Evolutionary conservation across 2,888 invertebrate species (phyloP).

Genomic region (Ectemnius lituratus): DNA sequence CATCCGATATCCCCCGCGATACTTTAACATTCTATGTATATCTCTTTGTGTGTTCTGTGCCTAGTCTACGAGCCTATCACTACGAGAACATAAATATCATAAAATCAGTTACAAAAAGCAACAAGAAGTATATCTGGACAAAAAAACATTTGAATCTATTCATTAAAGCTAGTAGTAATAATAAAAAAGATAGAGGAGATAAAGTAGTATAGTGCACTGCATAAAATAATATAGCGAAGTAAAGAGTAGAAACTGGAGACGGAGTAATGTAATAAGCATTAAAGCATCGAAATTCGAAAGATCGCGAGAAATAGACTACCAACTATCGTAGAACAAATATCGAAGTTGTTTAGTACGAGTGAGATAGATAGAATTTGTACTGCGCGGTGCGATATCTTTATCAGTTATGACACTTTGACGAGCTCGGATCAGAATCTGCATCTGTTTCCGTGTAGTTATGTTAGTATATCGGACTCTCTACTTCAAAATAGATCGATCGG

Average conservation of each 20-base stretch:
- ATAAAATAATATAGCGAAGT: too few relatives aligned
- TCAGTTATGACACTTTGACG: slow-evolving; percentile 9
- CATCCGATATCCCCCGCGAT: background rate
- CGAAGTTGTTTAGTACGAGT: slow-evolving; percentile 15
- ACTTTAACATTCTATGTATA: too few relatives aligned
- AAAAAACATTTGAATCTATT: background rate
- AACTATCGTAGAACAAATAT: slow-evolving; percentile 3
- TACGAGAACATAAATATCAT: background rate
- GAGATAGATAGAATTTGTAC: slow-evolving; percentile 34
- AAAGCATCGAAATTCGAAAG: too few relatives aligned
- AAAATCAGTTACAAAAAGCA: background rate
- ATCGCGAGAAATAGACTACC: too few relatives aligned
- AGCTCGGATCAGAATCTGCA: background rate
- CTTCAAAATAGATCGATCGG: background rate
- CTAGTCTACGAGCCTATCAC: slow-evolving; percentile 1
- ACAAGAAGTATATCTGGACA: background rate
- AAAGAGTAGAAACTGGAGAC: too few relatives aligned
- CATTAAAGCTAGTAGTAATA: too few relatives aligned
- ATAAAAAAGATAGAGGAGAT: too few relatives aligned
- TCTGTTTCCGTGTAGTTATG: background rate
- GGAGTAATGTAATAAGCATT: too few relatives aligned
- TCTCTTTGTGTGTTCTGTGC: too few relatives aligned
- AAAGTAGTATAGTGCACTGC: too few relatives aligned
- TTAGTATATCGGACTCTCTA: background rate
- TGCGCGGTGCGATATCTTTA: slow-evolving; percentile 14